Evolutionary conservation across 2,888 invertebrate genomes (phyloP), one percentile per base, ranked within the genome.

Genomic region (Cryptops parisi): DNA sequence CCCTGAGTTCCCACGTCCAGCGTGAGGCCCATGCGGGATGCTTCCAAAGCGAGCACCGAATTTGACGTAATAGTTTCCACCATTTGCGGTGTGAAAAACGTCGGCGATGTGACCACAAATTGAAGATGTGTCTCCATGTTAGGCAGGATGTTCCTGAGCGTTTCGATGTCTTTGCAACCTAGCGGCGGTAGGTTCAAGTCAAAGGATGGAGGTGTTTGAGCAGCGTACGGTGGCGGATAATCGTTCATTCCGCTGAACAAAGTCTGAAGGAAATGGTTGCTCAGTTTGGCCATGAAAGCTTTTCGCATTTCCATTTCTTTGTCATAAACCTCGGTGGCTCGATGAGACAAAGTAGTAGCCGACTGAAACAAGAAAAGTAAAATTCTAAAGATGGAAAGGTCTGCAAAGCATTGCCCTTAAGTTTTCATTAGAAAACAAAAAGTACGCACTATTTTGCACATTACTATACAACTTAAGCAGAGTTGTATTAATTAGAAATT

Each of bases 241-340:
- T 94, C 94, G 51, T 83, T 81, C 74, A 96, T 78, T 0, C 94
- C 94, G 1, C 88, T 86, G 69, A 97, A 97, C 41, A 97, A 70
- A 12, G 80, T 77, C 58, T 80, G 80, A 4, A 97, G 73, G 60
- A 77, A 77, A 64, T 77, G 96, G 0, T 84, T 84, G 23, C 87
- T 84, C 63, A 89, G 84, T 56, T 79, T 74, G 0, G 71, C 65
- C 60, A 81, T 80, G 67, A 94, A 94, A 6, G 82, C 79, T 60
- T 83, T 79, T 40, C 97, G 75, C 9, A 82, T 72, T 3, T 74
- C 72, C 9, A 87, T 74, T 70, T 97, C 97, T 60, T 88, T 86
- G 59, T 80, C 80, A 70, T 91, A 84, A 47, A 93, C 81, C 54
- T 79, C 79, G 40, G 81, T 71, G 52, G 88, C 74, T 62, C 84